These are phyloP conservation scores for Mimachlamys varia DNA, from an alignment of 2,888 invertebrate genomes.

Conservation along the genomic window DNA sequence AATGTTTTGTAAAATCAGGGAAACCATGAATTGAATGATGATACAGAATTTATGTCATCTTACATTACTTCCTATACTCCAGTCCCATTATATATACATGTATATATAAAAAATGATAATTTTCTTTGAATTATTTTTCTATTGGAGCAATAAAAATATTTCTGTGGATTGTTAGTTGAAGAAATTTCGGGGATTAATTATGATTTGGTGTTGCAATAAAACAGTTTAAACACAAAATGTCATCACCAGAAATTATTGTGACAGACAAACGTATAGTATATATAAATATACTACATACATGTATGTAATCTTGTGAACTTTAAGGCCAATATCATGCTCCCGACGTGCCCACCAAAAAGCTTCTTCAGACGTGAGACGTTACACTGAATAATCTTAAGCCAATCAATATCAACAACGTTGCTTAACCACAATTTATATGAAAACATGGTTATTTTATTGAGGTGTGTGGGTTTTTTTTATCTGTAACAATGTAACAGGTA, in stretches of 20 bases:
- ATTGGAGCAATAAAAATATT: too few species aligned
- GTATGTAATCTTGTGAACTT: neutral
- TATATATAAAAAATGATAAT: too few species aligned
- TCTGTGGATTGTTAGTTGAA: too few species aligned
- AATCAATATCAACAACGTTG: neutral
- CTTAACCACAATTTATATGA: neutral
- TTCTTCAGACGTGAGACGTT: neutral
- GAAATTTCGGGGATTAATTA: neutral
- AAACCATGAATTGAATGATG: too few species aligned
- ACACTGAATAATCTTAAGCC: neutral
- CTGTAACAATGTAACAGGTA: neutral
- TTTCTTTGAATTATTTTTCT: too few species aligned
- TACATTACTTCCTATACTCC: too few species aligned
- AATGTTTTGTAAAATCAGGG: too few species aligned
- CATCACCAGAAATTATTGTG: neutral
- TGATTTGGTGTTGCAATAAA: neutral
- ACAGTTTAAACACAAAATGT: neutral
- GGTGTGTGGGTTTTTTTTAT: neutral
- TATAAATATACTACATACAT: neutral
- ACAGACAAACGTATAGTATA: neutral
- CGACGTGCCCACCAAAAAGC: neutral
- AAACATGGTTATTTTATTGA: neutral
- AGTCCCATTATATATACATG: too few species aligned
- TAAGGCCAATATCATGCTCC: neutral
- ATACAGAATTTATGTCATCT: too few species aligned